phyloP scores from a whole-genome alignment of 2,113 vertebrate species.

The Lethenteron camtschaticum region DNA sequence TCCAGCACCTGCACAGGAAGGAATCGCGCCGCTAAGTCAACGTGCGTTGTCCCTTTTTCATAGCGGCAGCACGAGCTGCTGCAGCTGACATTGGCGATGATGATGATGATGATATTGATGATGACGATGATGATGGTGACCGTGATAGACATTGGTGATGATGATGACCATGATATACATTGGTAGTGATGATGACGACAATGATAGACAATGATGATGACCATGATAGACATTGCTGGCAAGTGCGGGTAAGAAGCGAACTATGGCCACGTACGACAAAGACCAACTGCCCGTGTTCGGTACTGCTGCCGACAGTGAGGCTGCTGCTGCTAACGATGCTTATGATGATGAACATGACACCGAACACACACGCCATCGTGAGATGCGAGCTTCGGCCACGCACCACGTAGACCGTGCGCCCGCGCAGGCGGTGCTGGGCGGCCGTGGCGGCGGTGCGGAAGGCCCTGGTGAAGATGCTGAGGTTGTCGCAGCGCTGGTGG shows the following conservation, averaged over 20 bases:
- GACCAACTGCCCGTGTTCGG: no score
- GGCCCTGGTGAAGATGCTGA: constrained; percentile 60
- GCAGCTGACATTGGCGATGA: neutral
- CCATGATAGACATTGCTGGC: no score
- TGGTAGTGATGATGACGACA: neutral
- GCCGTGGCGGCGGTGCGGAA: constrained; percentile 34
- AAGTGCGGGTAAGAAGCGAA: no score
- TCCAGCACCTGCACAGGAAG: constrained; percentile 49
- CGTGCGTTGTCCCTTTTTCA: neutral
- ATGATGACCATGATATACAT: neutral
- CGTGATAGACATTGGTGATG: neutral
- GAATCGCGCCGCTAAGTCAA: neutral
- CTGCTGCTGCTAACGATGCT: neutral
- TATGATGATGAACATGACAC: neutral
- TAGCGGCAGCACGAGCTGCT: neutral
- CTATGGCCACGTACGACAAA: no score
- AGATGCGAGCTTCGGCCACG: constrained; percentile 21
- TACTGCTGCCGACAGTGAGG: no score
- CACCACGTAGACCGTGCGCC: constrained; percentile 64
- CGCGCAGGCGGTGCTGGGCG: constrained; percentile 16
- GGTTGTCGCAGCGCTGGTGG: constrained; percentile 30
- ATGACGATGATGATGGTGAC: neutral
- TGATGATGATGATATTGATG: neutral
- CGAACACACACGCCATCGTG: neutral
- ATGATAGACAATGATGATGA: neutral